Evolutionary conservation across 2,888 invertebrate genomes (phyloP).

Genomic region (Balanococcus diminutus): DNA sequence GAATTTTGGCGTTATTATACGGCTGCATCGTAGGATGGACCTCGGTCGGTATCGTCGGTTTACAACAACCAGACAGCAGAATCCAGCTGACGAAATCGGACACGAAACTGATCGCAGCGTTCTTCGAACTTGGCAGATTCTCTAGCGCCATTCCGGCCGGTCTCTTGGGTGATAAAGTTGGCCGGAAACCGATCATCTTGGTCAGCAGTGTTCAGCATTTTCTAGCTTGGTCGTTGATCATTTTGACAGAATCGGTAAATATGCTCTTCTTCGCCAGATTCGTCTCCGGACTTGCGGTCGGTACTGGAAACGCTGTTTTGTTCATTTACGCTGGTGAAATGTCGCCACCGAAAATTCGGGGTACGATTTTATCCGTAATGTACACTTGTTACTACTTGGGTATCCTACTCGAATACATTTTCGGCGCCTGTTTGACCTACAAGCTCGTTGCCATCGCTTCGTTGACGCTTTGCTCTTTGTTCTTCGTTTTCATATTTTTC

Average conservation of each 20-base stretch:
- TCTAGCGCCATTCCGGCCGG: slow-evolving; percentile 62
- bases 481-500: slow-evolving; percentile 59
- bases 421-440: slow-evolving; percentile 61
- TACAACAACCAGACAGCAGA: slow-evolving; percentile 49
- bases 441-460: slow-evolving; percentile 62
- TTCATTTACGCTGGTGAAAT: slow-evolving; percentile 59
- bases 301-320: slow-evolving; percentile 58
- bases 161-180: slow-evolving; percentile 66
- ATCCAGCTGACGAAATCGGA: slow-evolving; percentile 55
- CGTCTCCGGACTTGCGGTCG: slow-evolving; percentile 58
- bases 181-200: slow-evolving; percentile 66
- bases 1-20: slow-evolving; percentile 50
- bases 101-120: slow-evolving; percentile 55
- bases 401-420: slow-evolving; percentile 57
- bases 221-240: slow-evolving; percentile 63
- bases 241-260: slow-evolving; percentile 54
- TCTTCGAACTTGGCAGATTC: slow-evolving; percentile 57
- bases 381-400: slow-evolving; percentile 58
- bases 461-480: slow-evolving; percentile 64
- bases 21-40: slow-evolving; percentile 57
- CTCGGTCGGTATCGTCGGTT: slow-evolving; percentile 56
- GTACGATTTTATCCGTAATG: slow-evolving; percentile 57
- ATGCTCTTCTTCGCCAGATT: slow-evolving; percentile 57
- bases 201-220: slow-evolving; percentile 66
- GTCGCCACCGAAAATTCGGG: slow-evolving; percentile 57